A percentile compares a stretch with the other conserved stretches of the same genome.
These are phyloP conservation scores for Pseudochirops cupreus DNA, from an alignment of 2,797 vertebrate species.

Conservation along the genomic window DNA sequence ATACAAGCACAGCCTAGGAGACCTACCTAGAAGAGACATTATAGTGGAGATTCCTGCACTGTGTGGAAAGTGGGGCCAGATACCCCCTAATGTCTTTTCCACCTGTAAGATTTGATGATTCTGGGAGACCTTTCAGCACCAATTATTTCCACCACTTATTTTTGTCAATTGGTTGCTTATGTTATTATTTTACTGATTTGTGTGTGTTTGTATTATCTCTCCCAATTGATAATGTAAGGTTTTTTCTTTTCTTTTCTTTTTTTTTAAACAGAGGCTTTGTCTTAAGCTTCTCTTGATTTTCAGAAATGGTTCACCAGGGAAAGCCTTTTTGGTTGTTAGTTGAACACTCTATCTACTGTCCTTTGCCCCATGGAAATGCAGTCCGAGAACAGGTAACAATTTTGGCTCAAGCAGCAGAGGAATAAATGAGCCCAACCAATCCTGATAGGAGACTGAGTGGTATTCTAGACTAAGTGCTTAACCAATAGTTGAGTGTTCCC, in stretches of 20 bases:
- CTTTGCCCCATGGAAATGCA: neutral
- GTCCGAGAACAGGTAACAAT: neutral
- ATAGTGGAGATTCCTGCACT: neutral
- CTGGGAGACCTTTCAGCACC: neutral
- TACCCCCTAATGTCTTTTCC: neutral
- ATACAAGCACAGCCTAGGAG: neutral
- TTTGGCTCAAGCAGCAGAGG: neutral
- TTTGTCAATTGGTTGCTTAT: neutral
- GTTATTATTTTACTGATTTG: neutral
- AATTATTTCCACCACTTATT: neutral
- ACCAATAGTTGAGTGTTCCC: neutral
- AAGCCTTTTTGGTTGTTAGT: neutral
- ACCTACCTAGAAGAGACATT: neutral
- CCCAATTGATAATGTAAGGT: neutral
- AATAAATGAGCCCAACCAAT: neutral
- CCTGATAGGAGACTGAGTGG: neutral
- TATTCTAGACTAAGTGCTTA: neutral
- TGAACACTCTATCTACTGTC: neutral
- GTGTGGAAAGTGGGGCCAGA: neutral
- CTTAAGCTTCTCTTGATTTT: neutral
- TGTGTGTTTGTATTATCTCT: neutral
- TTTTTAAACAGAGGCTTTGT: neutral
- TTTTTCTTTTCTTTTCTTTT: neutral
- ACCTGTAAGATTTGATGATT: neutral
- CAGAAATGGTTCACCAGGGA: neutral